Conservation (phyloP, 2,888 invertebrate genomes). For the Temnothorax ravouxi region DNA sequence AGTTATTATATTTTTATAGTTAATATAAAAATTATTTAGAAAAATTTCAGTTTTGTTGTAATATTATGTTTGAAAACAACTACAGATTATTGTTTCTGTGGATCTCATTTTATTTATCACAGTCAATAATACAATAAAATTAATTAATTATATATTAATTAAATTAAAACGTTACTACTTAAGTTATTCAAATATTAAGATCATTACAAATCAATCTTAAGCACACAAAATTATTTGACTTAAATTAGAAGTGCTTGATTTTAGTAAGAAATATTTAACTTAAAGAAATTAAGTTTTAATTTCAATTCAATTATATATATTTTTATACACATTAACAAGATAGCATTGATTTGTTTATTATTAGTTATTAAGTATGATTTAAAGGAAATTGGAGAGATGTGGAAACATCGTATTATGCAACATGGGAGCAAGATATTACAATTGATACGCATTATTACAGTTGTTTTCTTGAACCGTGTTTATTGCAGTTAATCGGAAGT, state of each 20-base stretch:
- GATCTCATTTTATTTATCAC: background rate
- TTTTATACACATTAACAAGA: background rate
- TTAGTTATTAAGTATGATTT: background rate
- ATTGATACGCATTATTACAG: background rate
- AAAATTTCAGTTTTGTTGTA: background rate
- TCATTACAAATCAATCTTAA: background rate
- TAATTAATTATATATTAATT: background rate
- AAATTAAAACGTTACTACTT: background rate
- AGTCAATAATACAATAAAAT: background rate
- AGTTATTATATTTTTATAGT: background rate
- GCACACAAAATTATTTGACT: background rate
- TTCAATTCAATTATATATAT: background rate
- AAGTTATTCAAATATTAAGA: background rate
- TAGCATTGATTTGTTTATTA: background rate
- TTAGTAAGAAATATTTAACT: background rate
- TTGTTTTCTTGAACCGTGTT: background rate
- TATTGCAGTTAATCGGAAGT: conserved; percentile 51
- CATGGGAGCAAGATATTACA: background rate
- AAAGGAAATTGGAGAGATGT: background rate
- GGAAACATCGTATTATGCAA: background rate
- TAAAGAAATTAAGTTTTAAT: background rate
- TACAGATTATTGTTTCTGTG: background rate
- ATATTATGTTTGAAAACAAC: background rate
- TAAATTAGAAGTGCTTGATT: background rate
- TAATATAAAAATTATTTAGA: background rate